Evolutionary conservation across 2,888 invertebrate genomes (phyloP).

Genomic region (Drosophila demipolita): DNA sequence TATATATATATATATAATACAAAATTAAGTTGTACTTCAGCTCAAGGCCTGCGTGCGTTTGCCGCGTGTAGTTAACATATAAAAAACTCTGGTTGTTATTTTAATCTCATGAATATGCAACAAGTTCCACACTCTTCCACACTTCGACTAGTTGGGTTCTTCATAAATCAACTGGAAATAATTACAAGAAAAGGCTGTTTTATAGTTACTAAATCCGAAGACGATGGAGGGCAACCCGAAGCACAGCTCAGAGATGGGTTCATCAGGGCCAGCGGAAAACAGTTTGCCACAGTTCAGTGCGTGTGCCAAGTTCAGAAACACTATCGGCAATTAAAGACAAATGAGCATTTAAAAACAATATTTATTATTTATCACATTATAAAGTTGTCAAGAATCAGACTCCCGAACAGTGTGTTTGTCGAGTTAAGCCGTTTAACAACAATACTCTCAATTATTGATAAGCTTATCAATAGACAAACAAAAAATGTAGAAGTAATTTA

Average conservation of each 20-base stretch:
- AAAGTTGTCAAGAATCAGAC: slow-evolving; percentile 37
- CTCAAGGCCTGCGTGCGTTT: slow-evolving; percentile 14
- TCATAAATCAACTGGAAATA: slow-evolving; percentile 46
- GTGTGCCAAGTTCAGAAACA: slow-evolving; percentile 55
- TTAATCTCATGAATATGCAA: slow-evolving; percentile 50
- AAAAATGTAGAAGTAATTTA: slow-evolving; percentile 4
- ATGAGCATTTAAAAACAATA: slow-evolving; percentile 36
- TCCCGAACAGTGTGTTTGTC: background rate
- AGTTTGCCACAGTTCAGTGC: slow-evolving; percentile 36
- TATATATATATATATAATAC: background rate
- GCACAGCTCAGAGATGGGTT: background rate
- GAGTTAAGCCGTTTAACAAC: slow-evolving; percentile 49
- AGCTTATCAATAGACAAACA: slow-evolving; percentile 42
- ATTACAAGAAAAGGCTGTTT: slow-evolving; percentile 27
- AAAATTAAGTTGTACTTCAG: background rate
- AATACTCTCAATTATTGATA: slow-evolving; percentile 25
- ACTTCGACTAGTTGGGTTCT: background rate
- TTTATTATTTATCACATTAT: slow-evolving; percentile 29
- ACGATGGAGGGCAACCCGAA: slow-evolving; percentile 49
- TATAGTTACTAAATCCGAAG: slow-evolving; percentile 18
- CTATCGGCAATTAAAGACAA: slow-evolving; percentile 60
- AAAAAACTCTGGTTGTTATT: slow-evolving; percentile 2
- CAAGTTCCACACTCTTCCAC: background rate
- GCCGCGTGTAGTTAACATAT: slow-evolving; percentile 22
- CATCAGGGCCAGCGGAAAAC: slow-evolving; percentile 47